Conservation (phyloP, 1,140 invertebrate species). For the Venustaconcha ellipsiformis region DNA sequence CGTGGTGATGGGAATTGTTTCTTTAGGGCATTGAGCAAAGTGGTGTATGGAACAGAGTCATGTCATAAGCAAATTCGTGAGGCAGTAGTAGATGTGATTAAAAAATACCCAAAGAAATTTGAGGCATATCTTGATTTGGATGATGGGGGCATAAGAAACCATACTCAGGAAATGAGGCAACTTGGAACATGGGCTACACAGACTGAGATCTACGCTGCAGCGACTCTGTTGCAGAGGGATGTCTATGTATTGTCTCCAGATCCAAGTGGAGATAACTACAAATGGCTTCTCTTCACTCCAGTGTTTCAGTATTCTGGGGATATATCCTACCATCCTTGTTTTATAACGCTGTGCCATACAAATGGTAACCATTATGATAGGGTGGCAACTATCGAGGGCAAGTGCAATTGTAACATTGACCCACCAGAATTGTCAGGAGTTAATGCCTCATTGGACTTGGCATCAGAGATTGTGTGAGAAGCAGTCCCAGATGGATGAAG, state of each 20-base stretch:
- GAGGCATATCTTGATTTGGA: constrained; percentile 49
- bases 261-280: constrained; percentile 45
- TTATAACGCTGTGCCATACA: constrained; percentile 57
- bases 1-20: constrained; percentile 65
- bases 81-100: constrained; percentile 53
- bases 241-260: constrained; percentile 59
- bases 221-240: constrained; percentile 52
- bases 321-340: constrained; percentile 36
- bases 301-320: constrained; percentile 36
- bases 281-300: constrained; percentile 55
- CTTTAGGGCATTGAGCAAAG: constrained; percentile 61
- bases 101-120: constrained; percentile 50
- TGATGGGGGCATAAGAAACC: constrained; percentile 33
- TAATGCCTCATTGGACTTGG: constrained; percentile 39
- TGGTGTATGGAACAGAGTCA: constrained; percentile 53
- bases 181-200: constrained; percentile 57
- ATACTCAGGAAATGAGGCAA: constrained; percentile 50
- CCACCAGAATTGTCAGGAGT: constrained; percentile 41
- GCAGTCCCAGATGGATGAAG: neutral
- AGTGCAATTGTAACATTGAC: constrained; percentile 48
- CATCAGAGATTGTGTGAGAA: constrained; percentile 20
- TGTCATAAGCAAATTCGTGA: constrained; percentile 55
- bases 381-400: constrained; percentile 33
- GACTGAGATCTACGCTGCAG: constrained; percentile 60
- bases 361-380: constrained; percentile 60